Conservation (phyloP, 2,113 vertebrate genomes). For the Pipra filicauda region DNA sequence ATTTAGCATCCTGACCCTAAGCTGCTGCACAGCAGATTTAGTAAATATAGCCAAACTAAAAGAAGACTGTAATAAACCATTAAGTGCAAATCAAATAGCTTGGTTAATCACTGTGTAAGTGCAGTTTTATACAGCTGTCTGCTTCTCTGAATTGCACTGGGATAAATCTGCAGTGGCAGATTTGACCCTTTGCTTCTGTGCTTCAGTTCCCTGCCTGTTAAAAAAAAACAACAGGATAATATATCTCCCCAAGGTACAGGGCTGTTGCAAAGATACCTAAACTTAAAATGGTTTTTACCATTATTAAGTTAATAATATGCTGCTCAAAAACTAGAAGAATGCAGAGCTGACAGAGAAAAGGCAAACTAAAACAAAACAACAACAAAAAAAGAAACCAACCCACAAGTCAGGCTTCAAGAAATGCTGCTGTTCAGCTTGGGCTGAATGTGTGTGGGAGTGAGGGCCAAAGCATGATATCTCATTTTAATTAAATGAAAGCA, state of each 20-base stretch:
- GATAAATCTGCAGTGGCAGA: slow-evolving; percentile 20
- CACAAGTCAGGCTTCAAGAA: background rate
- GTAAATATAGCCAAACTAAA: slow-evolving; percentile 45
- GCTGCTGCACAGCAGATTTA: background rate
- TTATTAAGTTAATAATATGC: background rate
- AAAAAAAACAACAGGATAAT: background rate
- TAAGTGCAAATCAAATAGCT: slow-evolving; percentile 32
- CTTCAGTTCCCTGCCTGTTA: background rate
- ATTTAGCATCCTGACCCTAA: slow-evolving; percentile 37
- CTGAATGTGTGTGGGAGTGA: background rate
- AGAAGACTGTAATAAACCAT: slow-evolving; percentile 23
- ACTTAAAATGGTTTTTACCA: background rate
- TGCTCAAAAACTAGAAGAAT: background rate
- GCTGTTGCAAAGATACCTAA: background rate
- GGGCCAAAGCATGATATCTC: background rate
- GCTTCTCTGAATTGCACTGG: background rate
- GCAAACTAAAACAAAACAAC: background rate
- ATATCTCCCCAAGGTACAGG: background rate
- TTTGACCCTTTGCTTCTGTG: background rate
- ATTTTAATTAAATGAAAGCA: background rate
- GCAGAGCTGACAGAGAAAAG: background rate
- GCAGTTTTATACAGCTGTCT: slow-evolving; percentile 21
- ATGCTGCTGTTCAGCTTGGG: background rate
- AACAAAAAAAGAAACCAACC: background rate
- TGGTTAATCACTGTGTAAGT: slow-evolving; percentile 44